Conservation (phyloP, 2,113 vertebrate species). For the Bubo bubo region DNA sequence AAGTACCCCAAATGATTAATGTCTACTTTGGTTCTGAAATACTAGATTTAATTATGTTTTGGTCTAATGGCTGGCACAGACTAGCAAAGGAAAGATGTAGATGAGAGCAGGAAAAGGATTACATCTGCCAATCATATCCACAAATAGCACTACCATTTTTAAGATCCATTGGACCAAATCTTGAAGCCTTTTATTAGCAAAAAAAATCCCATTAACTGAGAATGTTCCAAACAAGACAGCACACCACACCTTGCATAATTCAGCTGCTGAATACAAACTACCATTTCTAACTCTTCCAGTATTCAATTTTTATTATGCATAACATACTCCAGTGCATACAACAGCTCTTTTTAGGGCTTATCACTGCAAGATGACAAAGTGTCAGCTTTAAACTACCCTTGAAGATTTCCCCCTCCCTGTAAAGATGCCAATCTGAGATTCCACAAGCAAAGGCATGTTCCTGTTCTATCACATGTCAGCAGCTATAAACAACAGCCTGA, state of each 20-base stretch:
- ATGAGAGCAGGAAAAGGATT: background rate
- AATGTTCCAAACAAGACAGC: background rate
- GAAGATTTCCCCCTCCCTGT: background rate
- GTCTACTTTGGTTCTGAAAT: background rate
- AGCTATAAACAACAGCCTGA: slow-evolving; percentile 43
- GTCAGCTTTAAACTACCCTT: slow-evolving; percentile 2
- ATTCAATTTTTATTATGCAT: background rate
- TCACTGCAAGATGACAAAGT: background rate
- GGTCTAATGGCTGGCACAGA: background rate
- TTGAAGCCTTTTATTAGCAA: background rate
- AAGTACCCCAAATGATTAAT: background rate
- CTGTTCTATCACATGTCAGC: slow-evolving; percentile 14
- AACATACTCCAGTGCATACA: background rate
- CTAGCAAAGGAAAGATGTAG: background rate
- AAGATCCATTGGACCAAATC: background rate
- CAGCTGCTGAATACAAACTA: background rate
- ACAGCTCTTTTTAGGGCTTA: background rate
- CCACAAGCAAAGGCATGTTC: background rate
- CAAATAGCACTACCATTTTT: background rate
- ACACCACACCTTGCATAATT: background rate
- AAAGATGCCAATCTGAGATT: background rate
- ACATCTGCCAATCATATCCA: background rate
- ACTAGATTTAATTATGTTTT: background rate
- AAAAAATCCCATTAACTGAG: background rate
- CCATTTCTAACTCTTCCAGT: background rate